These are phyloP conservation scores for Aplidium turbinatum DNA, from an alignment of 23 tunicate genomes.

Conservation along the genomic window DNA sequence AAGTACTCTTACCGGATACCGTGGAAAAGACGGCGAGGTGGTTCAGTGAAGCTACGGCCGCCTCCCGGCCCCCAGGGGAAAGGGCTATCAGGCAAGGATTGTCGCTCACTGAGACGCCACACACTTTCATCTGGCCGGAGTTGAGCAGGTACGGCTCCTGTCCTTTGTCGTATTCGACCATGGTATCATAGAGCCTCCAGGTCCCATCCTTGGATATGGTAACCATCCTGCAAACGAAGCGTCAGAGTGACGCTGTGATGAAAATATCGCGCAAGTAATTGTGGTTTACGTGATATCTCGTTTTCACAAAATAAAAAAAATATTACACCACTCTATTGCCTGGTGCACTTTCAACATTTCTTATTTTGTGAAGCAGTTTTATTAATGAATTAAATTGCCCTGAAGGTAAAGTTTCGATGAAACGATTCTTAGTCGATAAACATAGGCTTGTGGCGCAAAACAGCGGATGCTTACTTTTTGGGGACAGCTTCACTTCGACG, in stretches of 20 bases:
- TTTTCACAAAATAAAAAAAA: too few relatives aligned
- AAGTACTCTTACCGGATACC: conserved; percentile 43
- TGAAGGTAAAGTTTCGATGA: too few relatives aligned
- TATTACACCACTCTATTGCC: too few relatives aligned
- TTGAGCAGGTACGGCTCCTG: conserved; percentile 77
- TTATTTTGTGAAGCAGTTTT: too few relatives aligned
- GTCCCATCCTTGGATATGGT: conserved; percentile 88
- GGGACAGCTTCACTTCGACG: too few relatives aligned
- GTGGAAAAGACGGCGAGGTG: conserved; percentile 74
- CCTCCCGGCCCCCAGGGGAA: conserved; percentile 81
- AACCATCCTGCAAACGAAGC: conserved; percentile 59
- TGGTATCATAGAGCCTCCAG: conserved; percentile 83
- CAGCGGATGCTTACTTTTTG: too few relatives aligned
- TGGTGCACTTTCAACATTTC: too few relatives aligned
- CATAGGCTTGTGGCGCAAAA: too few relatives aligned
- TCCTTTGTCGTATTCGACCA: conserved; percentile 67
- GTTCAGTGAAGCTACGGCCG: conserved; percentile 64
- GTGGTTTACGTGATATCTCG: too few relatives aligned
- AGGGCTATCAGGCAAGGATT: conserved; percentile 43
- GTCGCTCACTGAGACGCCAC: conserved; percentile 39
- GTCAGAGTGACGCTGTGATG: not conserved
- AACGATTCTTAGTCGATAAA: too few relatives aligned
- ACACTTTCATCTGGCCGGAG: conserved; percentile 48
- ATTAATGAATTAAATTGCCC: too few relatives aligned
- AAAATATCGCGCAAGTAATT: too few relatives aligned